Evolutionary conservation across 23 tunicate species (phyloP).

Genomic region (Ascidia mentula): DNA sequence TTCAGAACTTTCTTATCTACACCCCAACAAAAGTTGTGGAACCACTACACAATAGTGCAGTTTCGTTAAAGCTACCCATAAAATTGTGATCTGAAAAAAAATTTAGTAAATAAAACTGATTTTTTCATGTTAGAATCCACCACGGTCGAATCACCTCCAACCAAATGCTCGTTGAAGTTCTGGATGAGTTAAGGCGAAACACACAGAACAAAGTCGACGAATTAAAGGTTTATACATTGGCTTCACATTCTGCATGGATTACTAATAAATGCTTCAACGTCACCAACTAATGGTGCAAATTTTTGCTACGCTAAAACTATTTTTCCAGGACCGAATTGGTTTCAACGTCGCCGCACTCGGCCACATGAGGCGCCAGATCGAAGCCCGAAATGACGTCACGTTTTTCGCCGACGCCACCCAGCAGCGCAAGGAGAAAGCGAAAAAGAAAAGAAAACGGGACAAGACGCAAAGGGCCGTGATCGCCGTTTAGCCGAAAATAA

Average conservation of each 20-base stretch:
- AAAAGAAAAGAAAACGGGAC: slow-evolving; percentile 36
- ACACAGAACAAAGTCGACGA: slow-evolving; percentile 40
- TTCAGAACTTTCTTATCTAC: too few species aligned
- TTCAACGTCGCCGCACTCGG: slow-evolving; percentile 75
- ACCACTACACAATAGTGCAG: too few species aligned
- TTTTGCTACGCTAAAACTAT: too few species aligned
- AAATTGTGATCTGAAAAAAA: neutral
- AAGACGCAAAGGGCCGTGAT: slow-evolving; percentile 46
- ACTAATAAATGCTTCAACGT: neutral
- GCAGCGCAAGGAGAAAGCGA: slow-evolving; percentile 49
- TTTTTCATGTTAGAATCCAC: slow-evolving; percentile 39
- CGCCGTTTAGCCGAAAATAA: neutral
- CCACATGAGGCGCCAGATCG: slow-evolving; percentile 59
- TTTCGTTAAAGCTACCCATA: too few species aligned
- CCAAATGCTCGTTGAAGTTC: slow-evolving; percentile 46
- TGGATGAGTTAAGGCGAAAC: slow-evolving; percentile 54
- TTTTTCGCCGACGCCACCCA: slow-evolving; percentile 86
- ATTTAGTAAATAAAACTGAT: neutral
- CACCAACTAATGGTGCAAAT: neutral
- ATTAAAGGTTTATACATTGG: slow-evolving; percentile 26
- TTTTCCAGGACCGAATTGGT: slow-evolving; percentile 74
- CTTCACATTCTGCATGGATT: neutral
- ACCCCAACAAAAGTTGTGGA: too few species aligned
- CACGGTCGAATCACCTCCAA: slow-evolving; percentile 76
- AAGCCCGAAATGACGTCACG: slow-evolving; percentile 62